phyloP scores from a whole-genome alignment of 2,797 vertebrate genomes.

The Poecilia picta region DNA sequence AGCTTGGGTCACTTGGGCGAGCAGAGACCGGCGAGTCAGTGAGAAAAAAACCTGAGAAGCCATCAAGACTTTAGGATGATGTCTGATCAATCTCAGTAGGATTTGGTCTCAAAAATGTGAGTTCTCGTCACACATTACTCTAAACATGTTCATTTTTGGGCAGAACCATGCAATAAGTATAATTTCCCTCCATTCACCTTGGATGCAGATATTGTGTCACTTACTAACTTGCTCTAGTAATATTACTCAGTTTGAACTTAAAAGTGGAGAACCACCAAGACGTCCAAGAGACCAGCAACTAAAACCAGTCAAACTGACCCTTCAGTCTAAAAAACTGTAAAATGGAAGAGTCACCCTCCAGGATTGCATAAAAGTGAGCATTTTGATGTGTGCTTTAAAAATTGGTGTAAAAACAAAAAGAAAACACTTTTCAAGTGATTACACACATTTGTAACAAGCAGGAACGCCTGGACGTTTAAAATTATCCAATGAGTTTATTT shows the following conservation, averaged over 20 bases:
- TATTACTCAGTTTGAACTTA: not conserved
- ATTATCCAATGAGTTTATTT: constrained; percentile 59
- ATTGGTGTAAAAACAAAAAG: not conserved
- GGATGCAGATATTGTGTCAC: not conserved
- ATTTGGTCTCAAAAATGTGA: not conserved
- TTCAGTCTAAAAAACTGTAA: not conserved
- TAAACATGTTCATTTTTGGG: not conserved
- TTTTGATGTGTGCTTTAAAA: not conserved
- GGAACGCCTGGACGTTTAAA: constrained; percentile 28
- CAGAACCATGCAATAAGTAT: not conserved
- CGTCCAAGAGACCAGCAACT: not conserved
- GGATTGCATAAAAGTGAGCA: not conserved
- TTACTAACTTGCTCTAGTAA: not conserved
- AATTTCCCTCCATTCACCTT: not conserved
- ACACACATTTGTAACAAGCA: not conserved
- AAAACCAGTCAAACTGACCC: not conserved
- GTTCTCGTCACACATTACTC: not conserved
- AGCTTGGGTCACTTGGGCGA: not conserved
- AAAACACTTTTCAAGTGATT: not conserved
- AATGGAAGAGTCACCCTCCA: not conserved
- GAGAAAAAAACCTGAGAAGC: not conserved
- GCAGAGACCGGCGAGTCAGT: not conserved
- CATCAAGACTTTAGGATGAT: not conserved
- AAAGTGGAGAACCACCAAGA: not conserved
- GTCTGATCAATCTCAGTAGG: not conserved